Evolutionary conservation across 2,888 invertebrate species (phyloP).

Genomic region (Sinohyriopsis cumingii): DNA sequence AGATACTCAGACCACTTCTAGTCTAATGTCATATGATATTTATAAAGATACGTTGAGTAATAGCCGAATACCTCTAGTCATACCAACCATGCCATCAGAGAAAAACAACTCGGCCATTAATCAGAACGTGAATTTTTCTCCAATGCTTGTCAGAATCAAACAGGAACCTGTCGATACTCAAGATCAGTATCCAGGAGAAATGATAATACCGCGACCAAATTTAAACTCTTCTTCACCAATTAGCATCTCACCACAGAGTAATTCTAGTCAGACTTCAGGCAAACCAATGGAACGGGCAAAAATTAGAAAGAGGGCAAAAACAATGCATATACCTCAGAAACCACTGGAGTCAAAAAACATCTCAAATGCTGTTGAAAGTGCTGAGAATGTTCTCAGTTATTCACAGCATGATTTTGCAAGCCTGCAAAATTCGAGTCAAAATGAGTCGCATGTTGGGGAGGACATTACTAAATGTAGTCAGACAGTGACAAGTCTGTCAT

Average conservation of each 20-base stretch:
- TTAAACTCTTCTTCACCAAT: slow-evolving; percentile 6
- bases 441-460: too few relatives aligned
- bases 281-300: slow-evolving; percentile 32
- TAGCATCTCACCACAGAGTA: slow-evolving; percentile 20
- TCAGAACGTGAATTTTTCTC: slow-evolving; percentile 26
- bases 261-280: slow-evolving; percentile 12
- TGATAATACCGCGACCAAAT: too few relatives aligned
- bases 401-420: too few relatives aligned
- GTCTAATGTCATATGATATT: slow-evolving; percentile 1
- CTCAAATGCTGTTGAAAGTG: background rate
- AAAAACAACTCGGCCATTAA: too few relatives aligned
- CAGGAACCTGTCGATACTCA: slow-evolving; percentile 33
- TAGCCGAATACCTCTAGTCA: slow-evolving; percentile 13
- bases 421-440: too few relatives aligned
- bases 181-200: background rate
- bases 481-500: too few relatives aligned
- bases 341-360: slow-evolving; percentile 23
- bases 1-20: slow-evolving; percentile 2
- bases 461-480: too few relatives aligned
- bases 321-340: slow-evolving; percentile 26
- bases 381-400: slow-evolving; percentile 19
- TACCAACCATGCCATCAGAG: slow-evolving; percentile 14
- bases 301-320: slow-evolving; percentile 30
- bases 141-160: slow-evolving; percentile 46
- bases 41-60: slow-evolving; percentile 1